phyloP scores from a whole-genome alignment of 2,113 vertebrate species.

The Gasterosteus nipponicus region DNA sequence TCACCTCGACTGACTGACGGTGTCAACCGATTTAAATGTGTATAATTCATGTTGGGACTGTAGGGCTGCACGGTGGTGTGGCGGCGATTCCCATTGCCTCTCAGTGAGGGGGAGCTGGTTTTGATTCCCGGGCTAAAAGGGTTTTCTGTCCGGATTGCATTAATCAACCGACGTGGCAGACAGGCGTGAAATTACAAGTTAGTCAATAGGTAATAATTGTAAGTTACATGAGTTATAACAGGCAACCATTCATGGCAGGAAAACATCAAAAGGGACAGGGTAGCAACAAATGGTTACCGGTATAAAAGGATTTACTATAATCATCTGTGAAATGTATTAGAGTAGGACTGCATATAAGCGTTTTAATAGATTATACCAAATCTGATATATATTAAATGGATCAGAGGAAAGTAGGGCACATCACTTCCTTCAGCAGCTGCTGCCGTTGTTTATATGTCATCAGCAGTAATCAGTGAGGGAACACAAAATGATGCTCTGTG shows the following conservation, averaged over 20 bases:
- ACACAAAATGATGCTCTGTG: background rate
- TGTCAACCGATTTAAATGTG: background rate
- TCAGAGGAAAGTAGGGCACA: conserved; percentile 19
- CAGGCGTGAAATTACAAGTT: background rate
- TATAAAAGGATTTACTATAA: background rate
- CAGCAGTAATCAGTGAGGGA: background rate
- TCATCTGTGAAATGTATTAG: background rate
- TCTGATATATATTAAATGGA: background rate
- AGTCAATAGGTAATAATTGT: background rate
- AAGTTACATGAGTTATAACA: background rate
- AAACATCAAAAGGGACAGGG: background rate
- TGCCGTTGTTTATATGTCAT: conserved; percentile 15
- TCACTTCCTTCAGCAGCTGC: background rate
- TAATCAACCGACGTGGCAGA: background rate
- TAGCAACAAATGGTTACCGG: background rate
- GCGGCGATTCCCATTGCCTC: background rate
- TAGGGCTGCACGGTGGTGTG: background rate
- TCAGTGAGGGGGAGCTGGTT: background rate
- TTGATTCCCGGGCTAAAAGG: background rate
- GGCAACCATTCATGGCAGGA: background rate
- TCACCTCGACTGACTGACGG: conserved; percentile 4
- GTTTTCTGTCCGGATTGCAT: background rate
- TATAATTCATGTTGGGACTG: background rate
- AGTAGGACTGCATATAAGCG: background rate
- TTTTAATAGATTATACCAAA: background rate